Evolutionary conservation across 1,140 invertebrate genomes (phyloP), one percentile per base, ranked within the genome.

Genomic region (Drosophila hydei): DNA sequence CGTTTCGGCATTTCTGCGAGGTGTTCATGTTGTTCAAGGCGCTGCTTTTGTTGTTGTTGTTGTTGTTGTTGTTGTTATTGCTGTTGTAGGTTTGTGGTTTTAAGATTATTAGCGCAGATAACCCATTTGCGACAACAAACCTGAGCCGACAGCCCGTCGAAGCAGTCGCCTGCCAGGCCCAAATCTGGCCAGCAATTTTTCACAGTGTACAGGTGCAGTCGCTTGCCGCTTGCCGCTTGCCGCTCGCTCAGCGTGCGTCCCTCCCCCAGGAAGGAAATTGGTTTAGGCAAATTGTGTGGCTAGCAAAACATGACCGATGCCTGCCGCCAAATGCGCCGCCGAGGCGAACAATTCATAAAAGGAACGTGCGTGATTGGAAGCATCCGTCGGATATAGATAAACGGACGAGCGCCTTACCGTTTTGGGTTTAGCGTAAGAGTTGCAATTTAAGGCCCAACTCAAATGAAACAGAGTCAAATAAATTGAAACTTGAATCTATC

Each of bases 241-340:
- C 27, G 38, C 38, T 40, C 38, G 14, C 36, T 21, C 45, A 21
- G 45, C 55, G 33, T 68, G 64, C 38, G 27, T 16, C 23, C 21
- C 19, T 3, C 6, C 52, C 63, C 21, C 54, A 64, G 68, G 52
- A 76, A 83, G 84, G 84, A 89, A 88, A 88, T 88, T 88, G 88
- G 84, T 89, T 88, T 89, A 83, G 84, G 84, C 84, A 88, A 88
- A 88, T 88, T 88, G 84, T 89, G 84, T 55, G 76, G 76, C 84
- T 65, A 79, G 75, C 79, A 84, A 77, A 88, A 88, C 81, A 88
- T 87, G 84, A 79, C 76, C 72, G 73, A 87, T 83, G 81, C 75
- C 80, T 77, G 72, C 75, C 71, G 48, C 54, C 19, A n/a, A 50
- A 48, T 48, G 61, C 7, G 25, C 47, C 16, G 21, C 14, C 51